Percentiles rank a stretch among this genome's conserved stretches.
Conservation (phyloP, 2,888 invertebrate genomes). For the Nephrotoma guestfalica region DNA sequence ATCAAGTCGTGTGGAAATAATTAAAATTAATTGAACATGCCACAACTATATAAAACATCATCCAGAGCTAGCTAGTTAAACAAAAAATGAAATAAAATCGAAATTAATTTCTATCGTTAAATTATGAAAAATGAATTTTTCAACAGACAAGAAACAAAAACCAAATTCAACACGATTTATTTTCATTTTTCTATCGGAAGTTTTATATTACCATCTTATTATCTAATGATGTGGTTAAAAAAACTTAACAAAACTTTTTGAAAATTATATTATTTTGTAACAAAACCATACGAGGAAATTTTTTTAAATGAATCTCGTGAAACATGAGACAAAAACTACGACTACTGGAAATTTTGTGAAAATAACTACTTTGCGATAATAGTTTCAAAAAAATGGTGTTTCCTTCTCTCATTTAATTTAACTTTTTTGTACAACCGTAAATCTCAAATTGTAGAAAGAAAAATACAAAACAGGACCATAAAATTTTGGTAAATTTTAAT, state of each 20-base stretch:
- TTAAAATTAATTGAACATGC: not conserved
- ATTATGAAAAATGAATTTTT: not conserved
- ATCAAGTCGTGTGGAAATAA: not conserved
- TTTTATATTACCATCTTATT: not conserved
- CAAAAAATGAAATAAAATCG: not conserved
- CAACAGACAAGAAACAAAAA: not conserved
- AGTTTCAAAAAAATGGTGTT: not conserved
- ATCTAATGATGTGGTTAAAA: not conserved
- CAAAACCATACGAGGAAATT: not conserved
- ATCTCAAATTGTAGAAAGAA: not conserved
- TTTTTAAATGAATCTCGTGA: not conserved
- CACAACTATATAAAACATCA: not conserved
- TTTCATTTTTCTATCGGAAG: not conserved
- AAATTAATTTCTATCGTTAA: not conserved
- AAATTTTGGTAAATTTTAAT: not conserved
- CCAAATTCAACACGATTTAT: not conserved
- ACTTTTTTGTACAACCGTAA: not conserved
- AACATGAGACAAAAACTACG: not conserved
- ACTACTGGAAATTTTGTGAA: not conserved
- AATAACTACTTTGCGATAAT: not conserved
- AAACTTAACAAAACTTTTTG: not conserved
- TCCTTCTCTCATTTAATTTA: not conserved
- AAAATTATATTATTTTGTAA: not conserved
- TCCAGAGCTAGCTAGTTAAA: not conserved
- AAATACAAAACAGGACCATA: not conserved